phyloP scores from a whole-genome alignment of 1,140 invertebrate species.

The Lepidurus couesii region DNA sequence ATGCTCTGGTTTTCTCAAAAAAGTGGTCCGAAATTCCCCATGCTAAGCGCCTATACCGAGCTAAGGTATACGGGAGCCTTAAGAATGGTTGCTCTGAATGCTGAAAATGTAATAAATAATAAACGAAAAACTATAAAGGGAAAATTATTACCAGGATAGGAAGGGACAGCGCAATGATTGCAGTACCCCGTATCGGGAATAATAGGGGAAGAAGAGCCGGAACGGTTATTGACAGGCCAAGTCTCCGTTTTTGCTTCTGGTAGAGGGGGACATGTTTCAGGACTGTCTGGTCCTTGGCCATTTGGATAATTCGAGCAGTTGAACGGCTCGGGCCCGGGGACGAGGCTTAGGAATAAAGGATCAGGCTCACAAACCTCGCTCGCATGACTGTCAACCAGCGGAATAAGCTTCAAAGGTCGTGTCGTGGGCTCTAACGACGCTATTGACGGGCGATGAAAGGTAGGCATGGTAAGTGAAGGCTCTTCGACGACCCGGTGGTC shows the following conservation, averaged over 20 bases:
- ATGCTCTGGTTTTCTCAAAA: too few relatives aligned
- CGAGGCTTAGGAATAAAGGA: background rate
- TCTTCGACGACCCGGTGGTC: background rate
- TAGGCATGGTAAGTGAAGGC: background rate
- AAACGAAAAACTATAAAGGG: background rate
- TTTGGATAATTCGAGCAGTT: background rate
- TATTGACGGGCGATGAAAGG: slow-evolving; percentile 1
- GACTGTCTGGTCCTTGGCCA: background rate
- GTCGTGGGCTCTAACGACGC: slow-evolving; percentile 1
- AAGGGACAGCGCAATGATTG: background rate
- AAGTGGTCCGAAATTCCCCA: too few relatives aligned
- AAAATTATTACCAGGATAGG: background rate
- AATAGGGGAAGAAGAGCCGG: background rate
- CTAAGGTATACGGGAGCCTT: too few relatives aligned
- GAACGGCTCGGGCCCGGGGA: background rate
- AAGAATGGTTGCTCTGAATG: background rate
- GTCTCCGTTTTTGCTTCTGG: background rate
- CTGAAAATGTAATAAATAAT: background rate
- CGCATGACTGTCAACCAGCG: background rate
- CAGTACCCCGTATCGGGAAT: background rate
- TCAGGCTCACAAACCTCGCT: background rate
- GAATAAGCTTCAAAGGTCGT: background rate
- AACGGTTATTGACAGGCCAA: background rate
- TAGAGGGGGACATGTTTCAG: background rate
- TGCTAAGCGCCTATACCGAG: too few relatives aligned